Conservation (phyloP, 2,113 vertebrate genomes). For the Syngnathoides biaculeatus region DNA sequence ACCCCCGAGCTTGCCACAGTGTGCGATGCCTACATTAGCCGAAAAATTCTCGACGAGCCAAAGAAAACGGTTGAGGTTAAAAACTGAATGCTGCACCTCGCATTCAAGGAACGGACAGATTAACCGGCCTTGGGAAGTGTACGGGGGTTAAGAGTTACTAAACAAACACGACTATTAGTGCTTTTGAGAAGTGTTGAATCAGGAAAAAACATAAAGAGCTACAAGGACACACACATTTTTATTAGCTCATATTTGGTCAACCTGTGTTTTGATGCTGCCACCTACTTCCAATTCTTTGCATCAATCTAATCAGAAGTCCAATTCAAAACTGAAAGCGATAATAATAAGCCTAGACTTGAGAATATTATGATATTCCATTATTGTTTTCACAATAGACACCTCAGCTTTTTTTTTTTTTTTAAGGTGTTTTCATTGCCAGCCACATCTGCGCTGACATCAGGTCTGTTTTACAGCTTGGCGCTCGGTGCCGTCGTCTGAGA, state of each 20-base stretch:
- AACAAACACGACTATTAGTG: constrained; percentile 7
- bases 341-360: constrained; percentile 1
- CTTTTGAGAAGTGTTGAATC: neutral
- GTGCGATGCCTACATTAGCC: neutral
- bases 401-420: neutral
- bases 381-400: constrained; percentile 9
- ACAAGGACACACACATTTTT: neutral
- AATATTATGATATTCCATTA: no score
- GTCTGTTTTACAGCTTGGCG: constrained; percentile 38
- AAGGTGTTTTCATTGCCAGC: constrained; percentile 42
- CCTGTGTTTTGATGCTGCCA: neutral
- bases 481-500: constrained; percentile 17
- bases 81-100: neutral
- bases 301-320: neutral
- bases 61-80: constrained; percentile 2
- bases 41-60: neutral
- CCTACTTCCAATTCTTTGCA: no score
- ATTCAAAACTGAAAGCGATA: neutral
- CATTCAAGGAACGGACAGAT: neutral
- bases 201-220: neutral
- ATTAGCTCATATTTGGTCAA: neutral
- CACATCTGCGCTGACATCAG: constrained; percentile 41
- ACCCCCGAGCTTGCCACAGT: constrained; percentile 3
- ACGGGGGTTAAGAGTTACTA: neutral
- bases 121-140: neutral